Evolutionary conservation across 2,888 invertebrate species (phyloP).

Genomic region (Drosophila mimica): DNA sequence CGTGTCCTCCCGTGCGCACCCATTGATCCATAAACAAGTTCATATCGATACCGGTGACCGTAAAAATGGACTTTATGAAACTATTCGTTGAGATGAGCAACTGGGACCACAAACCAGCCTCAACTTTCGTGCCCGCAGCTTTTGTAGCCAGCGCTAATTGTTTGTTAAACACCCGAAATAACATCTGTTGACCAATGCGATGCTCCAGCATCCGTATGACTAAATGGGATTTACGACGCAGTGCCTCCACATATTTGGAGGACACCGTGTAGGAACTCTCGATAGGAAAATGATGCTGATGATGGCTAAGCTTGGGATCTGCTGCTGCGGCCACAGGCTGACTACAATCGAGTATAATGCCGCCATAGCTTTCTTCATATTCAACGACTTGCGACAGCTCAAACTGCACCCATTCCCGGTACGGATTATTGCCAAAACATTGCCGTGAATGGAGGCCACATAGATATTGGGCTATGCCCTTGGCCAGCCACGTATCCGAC

Average conservation of each 20-base stretch:
- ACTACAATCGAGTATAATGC: slow-evolving; percentile 95
- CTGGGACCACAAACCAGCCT: slow-evolving; percentile 94
- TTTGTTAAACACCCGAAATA: slow-evolving; percentile 98
- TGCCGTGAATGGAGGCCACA: slow-evolving; percentile 97
- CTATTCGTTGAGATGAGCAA: slow-evolving; percentile 96
- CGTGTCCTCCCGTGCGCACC: slow-evolving; percentile 98
- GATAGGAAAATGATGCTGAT: slow-evolving; percentile 92
- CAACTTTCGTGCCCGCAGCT: slow-evolving; percentile 94
- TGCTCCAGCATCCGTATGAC: slow-evolving; percentile 98
- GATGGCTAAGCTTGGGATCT: slow-evolving; percentile 84
- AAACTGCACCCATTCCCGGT: slow-evolving; percentile 88
- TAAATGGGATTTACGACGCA: slow-evolving; percentile 96
- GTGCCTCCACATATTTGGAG: slow-evolving; percentile 94
- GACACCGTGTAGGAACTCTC: slow-evolving; percentile 96
- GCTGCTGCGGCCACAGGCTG: slow-evolving; percentile 88
- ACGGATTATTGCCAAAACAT: slow-evolving; percentile 99
- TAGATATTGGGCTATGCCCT: slow-evolving; percentile 95
- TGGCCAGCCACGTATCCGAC: slow-evolving; percentile 98
- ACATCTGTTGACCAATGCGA: slow-evolving; percentile 95
- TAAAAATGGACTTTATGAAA: slow-evolving; percentile 97
- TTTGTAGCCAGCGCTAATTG: slow-evolving; percentile 96
- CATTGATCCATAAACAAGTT: slow-evolving; percentile 99
- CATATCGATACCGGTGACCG: slow-evolving; percentile 99
- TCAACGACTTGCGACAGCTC: slow-evolving; percentile 87
- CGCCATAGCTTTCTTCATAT: slow-evolving; percentile 95